Base-by-base conservation (phyloP, 2,113 vertebrate genomes). In the Amblyopsis rosae region DNA sequence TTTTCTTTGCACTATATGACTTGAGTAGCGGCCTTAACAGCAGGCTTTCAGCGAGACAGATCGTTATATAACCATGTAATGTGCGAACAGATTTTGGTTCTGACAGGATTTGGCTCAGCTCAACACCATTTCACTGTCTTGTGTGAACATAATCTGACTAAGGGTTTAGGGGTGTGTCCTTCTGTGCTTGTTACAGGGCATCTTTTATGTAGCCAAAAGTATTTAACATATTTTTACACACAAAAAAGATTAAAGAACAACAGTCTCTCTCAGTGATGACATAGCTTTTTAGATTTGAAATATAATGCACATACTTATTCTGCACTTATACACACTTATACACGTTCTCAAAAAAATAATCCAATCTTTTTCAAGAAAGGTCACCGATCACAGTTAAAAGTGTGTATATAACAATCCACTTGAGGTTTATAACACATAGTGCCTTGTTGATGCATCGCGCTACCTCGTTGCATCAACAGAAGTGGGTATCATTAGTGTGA, bases 1-100 rank as follows among this genome's bases (percentile, higher is more conserved):
- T 26, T 67, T 75, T 66, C 58, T 63, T 41, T 68, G n/a, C 66
- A 69, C 47, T 26, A 48, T 76, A 69, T 72, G 70, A 81, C 68
- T 85, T 65, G 80, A 82, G 85, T 49, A 47, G 68, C 57, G 70
- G 19, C 56, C 49, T 50, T 60, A 11, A 12, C 19, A 13, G 3
- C 33, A 46, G 56, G 46, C 17, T 50, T 9, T 61, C 55, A 55
- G 53, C 16, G 45, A 45, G 49, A 61, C 13, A 49, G 58, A 16
- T 6, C 51, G 69, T 75, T 77, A 71, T 26, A 62, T 69, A 78
- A 77, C 9, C 46, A 12, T 26, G 11, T 57, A 46, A 50, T 78
- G 62, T 70, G 65, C 59, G 65, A 67, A 85, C 62, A 41, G 46
- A 65, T 63, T 54, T 54, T 35, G 45, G 49, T 56, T 50, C 53